These are phyloP conservation scores for Microplitis mediator DNA, from an alignment of 1,140 invertebrate species.

Conservation along the genomic window DNA sequence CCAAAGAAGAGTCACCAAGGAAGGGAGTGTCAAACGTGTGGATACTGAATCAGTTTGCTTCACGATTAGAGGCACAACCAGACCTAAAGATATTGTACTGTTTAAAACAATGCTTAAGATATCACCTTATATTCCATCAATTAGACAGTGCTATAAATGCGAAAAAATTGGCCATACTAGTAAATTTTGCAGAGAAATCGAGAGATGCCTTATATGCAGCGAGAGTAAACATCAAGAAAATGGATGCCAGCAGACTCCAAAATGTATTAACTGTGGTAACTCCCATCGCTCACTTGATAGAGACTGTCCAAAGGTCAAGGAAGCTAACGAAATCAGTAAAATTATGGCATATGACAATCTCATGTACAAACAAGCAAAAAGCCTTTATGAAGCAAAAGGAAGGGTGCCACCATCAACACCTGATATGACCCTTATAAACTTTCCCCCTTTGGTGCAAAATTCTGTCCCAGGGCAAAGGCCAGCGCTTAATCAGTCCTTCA, in stretches of 20 bases:
- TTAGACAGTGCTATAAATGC: background rate
- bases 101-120: background rate
- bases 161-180: background rate
- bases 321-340: background rate
- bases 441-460: too few relatives aligned
- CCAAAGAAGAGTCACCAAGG: background rate
- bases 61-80: background rate
- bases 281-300: background rate
- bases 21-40: too few relatives aligned
- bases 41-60: background rate
- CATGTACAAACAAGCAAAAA: background rate
- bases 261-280: background rate
- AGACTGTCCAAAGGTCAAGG: background rate
- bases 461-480: too few relatives aligned
- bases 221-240: background rate
- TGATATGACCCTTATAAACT: too few relatives aligned
- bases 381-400: background rate
- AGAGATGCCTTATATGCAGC: background rate
- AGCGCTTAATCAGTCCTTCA: too few relatives aligned
- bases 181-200: background rate
- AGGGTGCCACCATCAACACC: too few relatives aligned
- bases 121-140: background rate
- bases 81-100: background rate
- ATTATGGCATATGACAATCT: conserved; percentile 10
- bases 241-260: background rate